A percentile compares a stretch with the other conserved stretches of the same genome.
These are phyloP conservation scores for Nomada fucata DNA, from an alignment of 2,888 invertebrate genomes.

Conservation along the genomic window DNA sequence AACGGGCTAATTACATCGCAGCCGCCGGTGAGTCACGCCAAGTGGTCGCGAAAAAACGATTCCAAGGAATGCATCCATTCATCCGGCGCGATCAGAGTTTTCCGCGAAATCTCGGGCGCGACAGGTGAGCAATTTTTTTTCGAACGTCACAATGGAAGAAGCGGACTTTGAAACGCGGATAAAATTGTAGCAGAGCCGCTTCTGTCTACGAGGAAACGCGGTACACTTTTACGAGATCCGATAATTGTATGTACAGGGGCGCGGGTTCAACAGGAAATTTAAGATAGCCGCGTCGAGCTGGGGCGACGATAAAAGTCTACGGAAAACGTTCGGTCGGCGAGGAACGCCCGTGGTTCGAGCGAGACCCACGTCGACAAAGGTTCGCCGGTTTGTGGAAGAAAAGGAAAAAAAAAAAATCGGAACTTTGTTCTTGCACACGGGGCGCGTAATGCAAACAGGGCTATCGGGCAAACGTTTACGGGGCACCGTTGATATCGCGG, in stretches of 20 bases:
- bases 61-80: conserved; percentile 5
- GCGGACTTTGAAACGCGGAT: background rate
- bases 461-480: conserved; percentile 48
- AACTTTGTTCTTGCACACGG: conserved; percentile 28
- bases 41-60: conserved; percentile 15
- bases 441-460: conserved; percentile 44
- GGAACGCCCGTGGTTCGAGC: background rate
- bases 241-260: background rate
- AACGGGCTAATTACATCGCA: conserved; percentile 14
- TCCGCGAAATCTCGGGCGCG: background rate
- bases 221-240: background rate
- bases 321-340: background rate
- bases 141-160: background rate
- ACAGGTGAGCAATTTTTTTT: background rate
- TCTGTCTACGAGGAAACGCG: background rate
- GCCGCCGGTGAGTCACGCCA: conserved; percentile 32
- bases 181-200: no score
- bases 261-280: background rate
- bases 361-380: no score
- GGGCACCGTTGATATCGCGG: conserved; percentile 59
- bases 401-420: background rate
- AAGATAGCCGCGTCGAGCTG: background rate
- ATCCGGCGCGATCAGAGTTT: conserved; percentile 9
- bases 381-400: background rate
- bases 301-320: background rate